Conservation (phyloP, 2,113 vertebrate species). For the Limanda limanda region DNA sequence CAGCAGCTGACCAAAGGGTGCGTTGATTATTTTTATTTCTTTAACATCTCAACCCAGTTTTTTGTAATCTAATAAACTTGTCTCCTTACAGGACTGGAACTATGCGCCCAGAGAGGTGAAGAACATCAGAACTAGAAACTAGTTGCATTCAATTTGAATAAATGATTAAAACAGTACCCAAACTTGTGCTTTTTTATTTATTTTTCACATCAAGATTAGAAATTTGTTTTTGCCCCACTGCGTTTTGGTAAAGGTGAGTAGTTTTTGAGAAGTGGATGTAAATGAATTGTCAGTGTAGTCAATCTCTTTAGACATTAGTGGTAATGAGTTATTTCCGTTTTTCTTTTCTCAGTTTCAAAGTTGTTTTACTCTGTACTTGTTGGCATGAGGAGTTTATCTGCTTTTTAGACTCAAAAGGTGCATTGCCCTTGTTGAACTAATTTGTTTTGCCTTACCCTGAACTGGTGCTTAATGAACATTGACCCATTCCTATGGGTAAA, state of each 20-base stretch:
- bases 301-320: background rate
- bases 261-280: background rate
- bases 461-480: slow-evolving; percentile 38
- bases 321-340: background rate
- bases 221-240: background rate
- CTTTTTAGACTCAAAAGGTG: slow-evolving; percentile 12
- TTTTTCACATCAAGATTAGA: background rate
- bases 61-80: background rate
- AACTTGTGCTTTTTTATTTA: background rate
- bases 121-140: background rate
- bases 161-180: slow-evolving; percentile 5
- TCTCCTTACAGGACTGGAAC: slow-evolving; percentile 49
- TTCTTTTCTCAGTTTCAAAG: background rate
- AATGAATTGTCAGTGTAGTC: background rate
- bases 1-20: slow-evolving; percentile 25
- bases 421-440: slow-evolving; percentile 30
- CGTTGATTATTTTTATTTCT: background rate
- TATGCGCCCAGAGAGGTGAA: background rate
- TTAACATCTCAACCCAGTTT: background rate
- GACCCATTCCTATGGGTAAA: slow-evolving; percentile 44
- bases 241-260: background rate
- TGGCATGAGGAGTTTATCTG: background rate
- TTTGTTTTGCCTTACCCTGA: slow-evolving; percentile 30
- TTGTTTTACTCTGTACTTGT: background rate
- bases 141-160: slow-evolving; percentile 34